A percentile compares a stretch with the other conserved stretches of the same genome.
Conservation (phyloP, 2,888 invertebrate genomes). For the Ormia ochracea region DNA sequence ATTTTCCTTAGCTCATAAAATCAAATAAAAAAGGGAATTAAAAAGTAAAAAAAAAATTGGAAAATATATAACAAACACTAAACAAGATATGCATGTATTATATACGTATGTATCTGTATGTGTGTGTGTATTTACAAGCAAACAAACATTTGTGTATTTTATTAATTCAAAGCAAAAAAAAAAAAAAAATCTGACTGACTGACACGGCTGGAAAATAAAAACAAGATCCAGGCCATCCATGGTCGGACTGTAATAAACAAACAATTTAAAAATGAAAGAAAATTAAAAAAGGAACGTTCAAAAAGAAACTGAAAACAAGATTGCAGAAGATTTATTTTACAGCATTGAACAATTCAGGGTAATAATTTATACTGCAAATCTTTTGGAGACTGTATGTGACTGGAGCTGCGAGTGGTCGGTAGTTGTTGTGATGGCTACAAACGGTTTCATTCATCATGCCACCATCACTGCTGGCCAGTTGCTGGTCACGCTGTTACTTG, state of each 20-base stretch:
- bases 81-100: too few species aligned
- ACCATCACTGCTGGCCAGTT: constrained; percentile 15
- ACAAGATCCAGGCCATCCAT: constrained; percentile 27
- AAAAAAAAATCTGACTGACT: constrained; percentile 56
- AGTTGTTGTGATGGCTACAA: constrained; percentile 19
- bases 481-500: constrained; percentile 10
- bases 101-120: too few species aligned
- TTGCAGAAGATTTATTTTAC: constrained; percentile 74
- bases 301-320: constrained; percentile 64
- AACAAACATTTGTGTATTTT: too few species aligned
- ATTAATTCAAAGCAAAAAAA: constrained; percentile 47
- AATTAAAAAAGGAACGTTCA: constrained; percentile 1
- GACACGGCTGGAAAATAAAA: constrained; percentile 41
- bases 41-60: constrained; percentile 4
- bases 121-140: too few species aligned
- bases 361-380: constrained; percentile 73
- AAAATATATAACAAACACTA: constrained; percentile 47
- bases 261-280: constrained; percentile 36
- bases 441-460: constrained; percentile 49
- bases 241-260: constrained; percentile 52
- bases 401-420: constrained; percentile 6
- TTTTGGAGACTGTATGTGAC: constrained; percentile 46
- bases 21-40: constrained; percentile 39
- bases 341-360: constrained; percentile 71
- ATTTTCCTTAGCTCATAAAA: constrained; percentile 29